Conservation (phyloP, 2,888 invertebrate species). For the Mythimna impura region DNA sequence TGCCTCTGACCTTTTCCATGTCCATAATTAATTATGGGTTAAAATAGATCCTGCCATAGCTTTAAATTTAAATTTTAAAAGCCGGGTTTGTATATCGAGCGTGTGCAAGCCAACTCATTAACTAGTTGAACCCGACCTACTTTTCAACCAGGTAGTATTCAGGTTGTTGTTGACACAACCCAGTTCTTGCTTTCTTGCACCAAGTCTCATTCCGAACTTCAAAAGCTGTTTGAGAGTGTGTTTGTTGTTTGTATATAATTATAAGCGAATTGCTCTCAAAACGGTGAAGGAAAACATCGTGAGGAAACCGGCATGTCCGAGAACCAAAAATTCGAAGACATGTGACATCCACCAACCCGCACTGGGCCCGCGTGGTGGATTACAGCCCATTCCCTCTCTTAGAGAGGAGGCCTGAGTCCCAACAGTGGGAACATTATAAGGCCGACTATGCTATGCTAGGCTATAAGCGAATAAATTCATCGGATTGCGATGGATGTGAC, state of each 20-base stretch:
- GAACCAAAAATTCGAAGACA: too few species aligned
- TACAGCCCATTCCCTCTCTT: too few species aligned
- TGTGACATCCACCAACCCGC: too few species aligned
- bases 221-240: conserved; percentile 46
- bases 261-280: too few species aligned
- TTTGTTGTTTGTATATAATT: conserved; percentile 11
- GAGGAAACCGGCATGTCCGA: too few species aligned
- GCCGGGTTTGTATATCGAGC: conserved; percentile 31
- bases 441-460: too few species aligned
- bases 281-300: too few species aligned
- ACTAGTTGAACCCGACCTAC: conserved; percentile 69
- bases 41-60: conserved; percentile 38
- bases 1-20: conserved; percentile 18
- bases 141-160: conserved; percentile 62
- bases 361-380: too few species aligned
- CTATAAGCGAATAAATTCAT: conserved; percentile 19
- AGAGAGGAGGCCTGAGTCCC: too few species aligned
- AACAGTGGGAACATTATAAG: too few species aligned
- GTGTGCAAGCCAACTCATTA: conserved; percentile 60
- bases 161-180: conserved; percentile 75
- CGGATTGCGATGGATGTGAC: too few species aligned
- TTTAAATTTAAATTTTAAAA: conserved; percentile 49
- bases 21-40: conserved; percentile 17
- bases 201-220: conserved; percentile 57
- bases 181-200: conserved; percentile 64